These are phyloP conservation scores for Chrosomus eos DNA, from an alignment of 2,797 vertebrate species.

Conservation along the genomic window DNA sequence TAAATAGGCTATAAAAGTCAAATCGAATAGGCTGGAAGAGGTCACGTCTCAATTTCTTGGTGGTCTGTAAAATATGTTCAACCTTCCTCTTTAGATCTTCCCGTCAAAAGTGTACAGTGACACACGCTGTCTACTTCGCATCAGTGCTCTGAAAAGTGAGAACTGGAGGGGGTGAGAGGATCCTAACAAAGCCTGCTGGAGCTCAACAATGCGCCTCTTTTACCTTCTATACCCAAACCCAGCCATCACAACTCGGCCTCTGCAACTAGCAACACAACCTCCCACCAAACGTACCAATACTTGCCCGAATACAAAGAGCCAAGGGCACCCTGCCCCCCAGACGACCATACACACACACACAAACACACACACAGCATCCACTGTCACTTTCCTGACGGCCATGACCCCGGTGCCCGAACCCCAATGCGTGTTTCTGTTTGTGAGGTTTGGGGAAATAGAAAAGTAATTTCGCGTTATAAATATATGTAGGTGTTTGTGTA, in stretches of 20 bases:
- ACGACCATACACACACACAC: slow-evolving; percentile 48
- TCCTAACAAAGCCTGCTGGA: slow-evolving; percentile 81
- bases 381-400: slow-evolving; percentile 68
- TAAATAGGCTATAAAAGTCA: neutral
- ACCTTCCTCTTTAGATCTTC: slow-evolving; percentile 80
- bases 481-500: slow-evolving; percentile 88
- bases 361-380: slow-evolving; percentile 49
- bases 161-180: slow-evolving; percentile 73
- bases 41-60: neutral
- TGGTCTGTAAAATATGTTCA: slow-evolving; percentile 34
- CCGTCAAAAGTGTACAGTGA: slow-evolving; percentile 71
- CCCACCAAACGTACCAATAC: slow-evolving; percentile 77
- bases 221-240: slow-evolving; percentile 78
- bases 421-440: slow-evolving; percentile 54
- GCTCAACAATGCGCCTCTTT: slow-evolving; percentile 84
- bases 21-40: neutral
- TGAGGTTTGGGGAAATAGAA: slow-evolving; percentile 76
- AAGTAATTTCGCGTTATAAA: slow-evolving; percentile 89
- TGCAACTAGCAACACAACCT: slow-evolving; percentile 78
- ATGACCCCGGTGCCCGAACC: slow-evolving; percentile 53
- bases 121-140: slow-evolving; percentile 84
- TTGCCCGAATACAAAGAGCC: slow-evolving; percentile 75
- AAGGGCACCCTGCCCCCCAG: slow-evolving; percentile 62
- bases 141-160: slow-evolving; percentile 77
- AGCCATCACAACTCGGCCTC: slow-evolving; percentile 76